Evolutionary conservation across 2,797 vertebrate species (phyloP).

Genomic region (Acanthurus leucopareius): DNA sequence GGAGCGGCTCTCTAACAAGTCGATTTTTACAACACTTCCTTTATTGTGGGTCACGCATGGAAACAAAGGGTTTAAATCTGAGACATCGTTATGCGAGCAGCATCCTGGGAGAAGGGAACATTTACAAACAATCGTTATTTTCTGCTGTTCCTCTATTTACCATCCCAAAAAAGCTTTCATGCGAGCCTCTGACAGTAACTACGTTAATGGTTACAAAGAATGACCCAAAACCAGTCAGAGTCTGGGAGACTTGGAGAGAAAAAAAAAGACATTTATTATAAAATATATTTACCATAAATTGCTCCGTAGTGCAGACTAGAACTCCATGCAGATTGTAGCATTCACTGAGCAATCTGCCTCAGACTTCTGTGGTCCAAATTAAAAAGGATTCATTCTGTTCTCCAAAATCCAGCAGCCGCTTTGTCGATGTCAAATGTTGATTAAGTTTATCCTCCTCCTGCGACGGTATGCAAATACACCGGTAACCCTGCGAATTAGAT

Average conservation of each 20-base stretch:
- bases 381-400: constrained; percentile 82
- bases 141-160: constrained; percentile 8
- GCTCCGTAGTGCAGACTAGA: constrained; percentile 84
- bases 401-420: constrained; percentile 74
- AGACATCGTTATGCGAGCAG: constrained; percentile 48
- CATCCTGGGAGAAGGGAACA: constrained; percentile 33
- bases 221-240: neutral
- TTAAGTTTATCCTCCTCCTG: constrained; percentile 78
- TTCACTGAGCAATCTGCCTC: constrained; percentile 77
- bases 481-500: constrained; percentile 74
- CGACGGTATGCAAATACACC: constrained; percentile 63
- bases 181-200: constrained; percentile 19
- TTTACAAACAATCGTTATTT: constrained; percentile 58
- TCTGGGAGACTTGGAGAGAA: neutral
- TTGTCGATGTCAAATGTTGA: constrained; percentile 70
- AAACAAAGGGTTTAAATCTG: constrained; percentile 76
- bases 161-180: constrained; percentile 11
- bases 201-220: constrained; percentile 18
- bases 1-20: constrained; percentile 76
- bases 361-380: constrained; percentile 75
- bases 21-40: constrained; percentile 81
- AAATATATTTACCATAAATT: constrained; percentile 87
- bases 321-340: constrained; percentile 84
- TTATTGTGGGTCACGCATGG: constrained; percentile 76
- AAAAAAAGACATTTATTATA: neutral